Conservation (phyloP, 2,113 vertebrate genomes). For the Aptenodytes patagonicus region DNA sequence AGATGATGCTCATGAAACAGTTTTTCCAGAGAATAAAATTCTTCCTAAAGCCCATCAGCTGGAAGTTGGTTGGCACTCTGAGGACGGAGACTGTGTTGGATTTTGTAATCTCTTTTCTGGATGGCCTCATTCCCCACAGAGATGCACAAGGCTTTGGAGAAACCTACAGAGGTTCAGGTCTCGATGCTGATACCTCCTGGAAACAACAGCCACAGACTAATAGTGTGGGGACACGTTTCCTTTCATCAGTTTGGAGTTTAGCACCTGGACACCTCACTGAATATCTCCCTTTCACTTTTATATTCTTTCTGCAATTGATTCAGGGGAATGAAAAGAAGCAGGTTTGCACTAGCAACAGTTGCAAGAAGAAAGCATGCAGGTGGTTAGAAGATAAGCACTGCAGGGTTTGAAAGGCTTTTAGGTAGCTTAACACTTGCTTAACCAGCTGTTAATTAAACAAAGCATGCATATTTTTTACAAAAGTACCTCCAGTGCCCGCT, state of each 20-base stretch:
- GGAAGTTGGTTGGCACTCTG: not conserved
- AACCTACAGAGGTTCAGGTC: not conserved
- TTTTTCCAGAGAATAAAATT: not conserved
- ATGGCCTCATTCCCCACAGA: not conserved
- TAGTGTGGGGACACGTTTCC: not conserved
- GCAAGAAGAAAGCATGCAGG: conserved; percentile 7
- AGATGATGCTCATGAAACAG: not conserved
- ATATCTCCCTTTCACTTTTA: not conserved
- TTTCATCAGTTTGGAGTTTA: not conserved
- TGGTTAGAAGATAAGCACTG: not conserved
- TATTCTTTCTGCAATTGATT: not conserved
- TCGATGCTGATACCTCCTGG: not conserved
- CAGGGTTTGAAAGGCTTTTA: not conserved
- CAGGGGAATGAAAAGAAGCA: not conserved
- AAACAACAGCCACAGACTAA: not conserved
- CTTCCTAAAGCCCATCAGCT: not conserved
- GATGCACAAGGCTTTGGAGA: not conserved
- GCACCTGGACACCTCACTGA: not conserved
- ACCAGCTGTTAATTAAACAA: conserved; percentile 10
- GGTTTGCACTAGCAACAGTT: not conserved
- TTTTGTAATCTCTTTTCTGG: not conserved
- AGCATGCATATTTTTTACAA: not conserved
- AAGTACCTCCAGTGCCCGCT: conserved; percentile 25
- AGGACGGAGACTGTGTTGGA: not conserved
- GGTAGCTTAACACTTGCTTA: not conserved